Evolutionary conservation across 2,888 invertebrate genomes (phyloP).

Genomic region (Agrochola litura): DNA sequence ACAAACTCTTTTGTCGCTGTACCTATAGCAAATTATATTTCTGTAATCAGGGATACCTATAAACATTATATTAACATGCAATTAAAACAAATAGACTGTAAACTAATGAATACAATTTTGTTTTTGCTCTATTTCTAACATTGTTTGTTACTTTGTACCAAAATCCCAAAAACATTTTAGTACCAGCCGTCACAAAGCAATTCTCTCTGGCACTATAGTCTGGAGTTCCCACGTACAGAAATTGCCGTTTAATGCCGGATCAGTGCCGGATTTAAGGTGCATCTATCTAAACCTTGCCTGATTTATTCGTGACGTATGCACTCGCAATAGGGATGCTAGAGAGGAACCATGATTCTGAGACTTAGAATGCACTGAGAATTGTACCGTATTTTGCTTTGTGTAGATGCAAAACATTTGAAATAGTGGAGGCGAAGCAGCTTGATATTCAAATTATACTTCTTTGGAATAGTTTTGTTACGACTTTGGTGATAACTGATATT

Average conservation of each 20-base stretch:
- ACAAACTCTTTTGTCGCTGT: not conserved
- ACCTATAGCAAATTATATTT: not conserved
- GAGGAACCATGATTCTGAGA: slow-evolving; percentile 45
- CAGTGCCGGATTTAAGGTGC: slow-evolving; percentile 69
- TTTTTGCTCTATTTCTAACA: not conserved
- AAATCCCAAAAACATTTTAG: slow-evolving; percentile 26
- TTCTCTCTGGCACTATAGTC: slow-evolving; percentile 38
- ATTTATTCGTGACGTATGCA: slow-evolving; percentile 74
- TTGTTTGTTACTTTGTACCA: slow-evolving; percentile 1
- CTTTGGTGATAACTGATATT: not conserved
- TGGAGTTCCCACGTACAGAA: slow-evolving; percentile 61
- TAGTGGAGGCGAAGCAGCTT: not conserved
- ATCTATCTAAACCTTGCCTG: slow-evolving; percentile 70
- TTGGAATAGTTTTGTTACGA: not conserved
- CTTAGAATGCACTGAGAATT: slow-evolving; percentile 40
- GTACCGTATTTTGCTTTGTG: slow-evolving; percentile 39
- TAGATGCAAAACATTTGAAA: slow-evolving; percentile 8
- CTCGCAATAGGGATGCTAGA: slow-evolving; percentile 54
- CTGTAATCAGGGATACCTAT: not conserved
- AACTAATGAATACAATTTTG: not conserved
- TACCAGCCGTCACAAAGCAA: slow-evolving; percentile 20
- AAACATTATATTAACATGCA: not conserved
- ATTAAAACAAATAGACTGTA: not conserved
- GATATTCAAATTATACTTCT: not conserved
- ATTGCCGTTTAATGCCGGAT: slow-evolving; percentile 71